Evolutionary conservation across 2,113 vertebrate genomes (phyloP), one percentile per base, ranked within the genome.

Genomic region (Colistium nudipinnis): DNA sequence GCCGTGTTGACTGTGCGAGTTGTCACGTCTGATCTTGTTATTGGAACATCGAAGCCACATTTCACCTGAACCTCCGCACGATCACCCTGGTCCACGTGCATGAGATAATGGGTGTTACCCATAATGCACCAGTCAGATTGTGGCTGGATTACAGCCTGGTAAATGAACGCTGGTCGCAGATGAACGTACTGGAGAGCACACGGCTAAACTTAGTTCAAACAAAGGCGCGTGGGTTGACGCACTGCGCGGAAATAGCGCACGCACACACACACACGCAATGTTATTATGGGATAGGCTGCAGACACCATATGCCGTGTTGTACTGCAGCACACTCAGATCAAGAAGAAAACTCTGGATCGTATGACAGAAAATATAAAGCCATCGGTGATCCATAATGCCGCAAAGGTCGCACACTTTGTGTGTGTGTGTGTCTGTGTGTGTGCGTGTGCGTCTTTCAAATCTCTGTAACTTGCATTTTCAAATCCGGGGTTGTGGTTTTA

Each of bases 201-300:
- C 35, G 22, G 38, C 38, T 68, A 55, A 80, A 74, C 43, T 63
- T 65, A 43, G 64, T n/a, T 66, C 33, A 55, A 60, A 74, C 14
- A 14, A 30, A 63, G 38, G n/a, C 30, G 20, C 57, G 53, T 28
- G 41, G 64, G 56, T 12, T 36, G 49, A 49, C 45, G 65, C 33
- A 0, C 20, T 22, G 48, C 62, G 12, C 30, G 10, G 41, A 43
- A 76, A 63, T 38, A 62, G 35, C n/a, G 16, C 36, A 66, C 33
- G 61, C 41, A 41, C 19, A 2, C 16, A 10, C 16, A 19, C 25
- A 22, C 9, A 31, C 36, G 48, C 38, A 24, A 5, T 27, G 35
- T n/a, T 68, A 48, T 56, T 81, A 52, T 61, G 41, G 65, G 57
- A 49, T 11, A 3, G 22, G 36, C 14, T 35, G 28, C 28, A 45